phyloP scores from a whole-genome alignment of 2,888 invertebrate genomes.

The Ochropleura leucogaster region DNA sequence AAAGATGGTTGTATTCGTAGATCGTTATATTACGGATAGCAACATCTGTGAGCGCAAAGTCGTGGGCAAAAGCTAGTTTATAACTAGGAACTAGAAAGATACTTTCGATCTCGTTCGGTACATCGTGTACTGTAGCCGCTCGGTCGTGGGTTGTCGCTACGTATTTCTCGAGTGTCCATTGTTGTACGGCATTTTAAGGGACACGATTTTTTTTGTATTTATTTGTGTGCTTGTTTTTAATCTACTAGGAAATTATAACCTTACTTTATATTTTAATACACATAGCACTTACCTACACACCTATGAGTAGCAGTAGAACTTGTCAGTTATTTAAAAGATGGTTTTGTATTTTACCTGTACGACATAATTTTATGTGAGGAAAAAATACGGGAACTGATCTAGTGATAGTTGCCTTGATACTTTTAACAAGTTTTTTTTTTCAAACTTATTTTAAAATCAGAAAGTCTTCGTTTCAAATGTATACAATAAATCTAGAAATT shows the following conservation, averaged over 20 bases:
- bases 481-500: not conserved
- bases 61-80: conserved; percentile 34
- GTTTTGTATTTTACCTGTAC: not conserved
- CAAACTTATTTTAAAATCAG: not conserved
- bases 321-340: not conserved
- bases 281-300: not conserved
- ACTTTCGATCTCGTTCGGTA: conserved; percentile 76
- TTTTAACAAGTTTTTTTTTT: not conserved
- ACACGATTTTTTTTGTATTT: not conserved
- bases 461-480: not conserved
- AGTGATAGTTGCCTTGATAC: not conserved
- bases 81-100: conserved; percentile 33
- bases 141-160: conserved; percentile 42
- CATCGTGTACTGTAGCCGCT: conserved; percentile 47
- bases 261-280: not conserved
- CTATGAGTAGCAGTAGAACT: not conserved
- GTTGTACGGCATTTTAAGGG: conserved; percentile 26
- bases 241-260: not conserved
- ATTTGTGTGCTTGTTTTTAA: not conserved
- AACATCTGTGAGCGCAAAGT: conserved; percentile 12
- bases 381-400: not conserved
- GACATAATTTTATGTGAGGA: not conserved
- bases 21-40: not conserved
- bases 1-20: not conserved
- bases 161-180: conserved; percentile 44